Evolutionary conservation across 2,797 vertebrate species (phyloP), one percentile per base, ranked within the genome.

Genomic region (Leptodactylus fallax): DNA sequence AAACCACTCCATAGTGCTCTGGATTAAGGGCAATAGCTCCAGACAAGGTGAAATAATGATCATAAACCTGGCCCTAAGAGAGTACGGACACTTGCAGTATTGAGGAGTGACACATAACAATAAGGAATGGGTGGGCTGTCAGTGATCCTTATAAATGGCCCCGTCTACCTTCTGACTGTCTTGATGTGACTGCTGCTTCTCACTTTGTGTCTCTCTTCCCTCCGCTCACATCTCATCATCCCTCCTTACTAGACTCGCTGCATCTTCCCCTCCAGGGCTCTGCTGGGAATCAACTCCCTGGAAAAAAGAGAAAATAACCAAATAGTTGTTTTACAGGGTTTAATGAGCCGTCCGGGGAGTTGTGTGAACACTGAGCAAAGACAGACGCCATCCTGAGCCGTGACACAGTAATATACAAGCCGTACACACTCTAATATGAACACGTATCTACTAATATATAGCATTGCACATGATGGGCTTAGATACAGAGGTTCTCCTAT

Each of bases 241-340:
- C 16, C 77, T 86, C 72, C 51, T 74, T 67, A 69, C 67, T 67
- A 67, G 53, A 67, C 23, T 74, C 58, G 45, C 71, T 69, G 60
- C 69, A n/a, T 81, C 25, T 67, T 71, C 49, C 87, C 83, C 88
- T 86, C 79, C 67, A 71, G 88, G 60, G 61, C 84, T 89, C 84
- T 47, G 16, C 71, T 71, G 88, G 88, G 79, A 89, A 78, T 56
- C 67, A 56, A 67, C 58, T 25, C 80, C 45, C 55, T 45, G 10
- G 49, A 84, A 77, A 80, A 86, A 88, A 81, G 25, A 27, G 27
- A 65, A 89, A 86, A 89, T 86, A 86, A 89, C 86, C 88, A 89
- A 89, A 89, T 89, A 86, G 88, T 89, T 89, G 84, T 82, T 89
- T 89, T 89, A 82, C 77, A 81, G 88, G 72, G 71, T 86, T 85